phyloP scores from a whole-genome alignment of 2,888 invertebrate genomes.

The Keiferia lycopersicella region DNA sequence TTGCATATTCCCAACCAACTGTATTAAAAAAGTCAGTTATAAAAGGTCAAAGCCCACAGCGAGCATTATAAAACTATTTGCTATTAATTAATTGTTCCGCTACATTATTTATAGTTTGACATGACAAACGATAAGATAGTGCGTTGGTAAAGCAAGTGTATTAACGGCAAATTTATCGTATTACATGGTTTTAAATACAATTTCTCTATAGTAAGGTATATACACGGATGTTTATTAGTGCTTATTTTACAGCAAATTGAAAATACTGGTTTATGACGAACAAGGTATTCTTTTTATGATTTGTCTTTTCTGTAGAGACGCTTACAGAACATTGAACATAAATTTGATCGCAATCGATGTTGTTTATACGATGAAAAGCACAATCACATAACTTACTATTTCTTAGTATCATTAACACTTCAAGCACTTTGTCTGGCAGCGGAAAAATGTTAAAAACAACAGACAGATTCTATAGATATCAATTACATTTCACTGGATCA shows the following conservation, averaged over 20 bases:
- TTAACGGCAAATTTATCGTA: not conserved
- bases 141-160: conserved; percentile 6
- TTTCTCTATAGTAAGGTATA: too few species aligned
- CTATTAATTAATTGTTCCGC: conserved; percentile 18
- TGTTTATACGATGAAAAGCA: not conserved
- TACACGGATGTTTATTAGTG: too few species aligned
- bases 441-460: not conserved
- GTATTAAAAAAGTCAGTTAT: not conserved
- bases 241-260: too few species aligned
- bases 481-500: not conserved
- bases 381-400: not conserved
- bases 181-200: too few species aligned
- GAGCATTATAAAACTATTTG: conserved; percentile 14
- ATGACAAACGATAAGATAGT: conserved; percentile 14
- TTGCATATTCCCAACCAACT: conserved; percentile 12
- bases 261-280: not conserved
- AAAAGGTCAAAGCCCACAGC: conserved; percentile 9
- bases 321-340: too few species aligned
- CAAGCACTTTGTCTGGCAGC: not conserved
- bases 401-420: not conserved
- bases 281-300: not conserved
- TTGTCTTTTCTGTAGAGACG: too few species aligned
- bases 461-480: not conserved
- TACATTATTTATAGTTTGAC: conserved; percentile 8
- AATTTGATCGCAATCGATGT: too few species aligned